A percentile compares a stretch with the other conserved stretches of the same genome.
These are phyloP conservation scores for Mirounga angustirostris DNA, from an alignment of 2,113 vertebrate genomes.

Conservation along the genomic window DNA sequence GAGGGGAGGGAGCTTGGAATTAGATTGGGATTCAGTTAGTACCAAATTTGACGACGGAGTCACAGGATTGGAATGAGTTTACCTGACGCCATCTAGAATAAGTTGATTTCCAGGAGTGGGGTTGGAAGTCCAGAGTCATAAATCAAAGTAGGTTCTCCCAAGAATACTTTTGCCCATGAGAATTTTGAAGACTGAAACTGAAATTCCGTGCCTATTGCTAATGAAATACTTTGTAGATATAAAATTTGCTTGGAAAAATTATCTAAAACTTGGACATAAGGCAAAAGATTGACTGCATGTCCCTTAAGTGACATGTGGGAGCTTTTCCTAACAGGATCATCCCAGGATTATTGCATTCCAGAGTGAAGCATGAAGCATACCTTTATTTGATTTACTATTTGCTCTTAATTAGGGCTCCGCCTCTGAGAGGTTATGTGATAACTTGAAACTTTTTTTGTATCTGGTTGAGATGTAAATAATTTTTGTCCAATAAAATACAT, in stretches of 20 bases:
- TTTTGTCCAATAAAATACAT: conserved; percentile 24
- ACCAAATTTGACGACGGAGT: not conserved
- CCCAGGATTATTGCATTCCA: conserved; percentile 10
- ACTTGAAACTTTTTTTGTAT: conserved; percentile 6
- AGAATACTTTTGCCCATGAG: not conserved
- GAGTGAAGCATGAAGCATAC: not conserved
- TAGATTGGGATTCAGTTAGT: not conserved
- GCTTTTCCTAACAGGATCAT: not conserved
- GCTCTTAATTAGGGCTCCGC: not conserved
- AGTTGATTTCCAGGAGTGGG: not conserved
- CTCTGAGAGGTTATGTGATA: conserved; percentile 12
- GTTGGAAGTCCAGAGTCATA: not conserved
- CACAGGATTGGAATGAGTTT: not conserved
- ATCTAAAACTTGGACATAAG: conserved; percentile 40
- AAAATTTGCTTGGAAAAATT: conserved; percentile 42
- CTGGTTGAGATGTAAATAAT: conserved; percentile 58
- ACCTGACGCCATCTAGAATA: not conserved
- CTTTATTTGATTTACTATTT: conserved; percentile 26
- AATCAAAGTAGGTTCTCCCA: conserved; percentile 38
- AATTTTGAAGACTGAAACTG: conserved; percentile 48
- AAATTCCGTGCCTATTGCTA: not conserved
- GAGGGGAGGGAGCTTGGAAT: not conserved
- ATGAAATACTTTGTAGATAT: conserved; percentile 14
- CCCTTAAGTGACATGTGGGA: not conserved
- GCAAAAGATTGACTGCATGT: not conserved